Evolutionary conservation across 2,797 vertebrate genomes (phyloP), one percentile per base, ranked within the genome.

Genomic region (Macropus fuliginosus): DNA sequence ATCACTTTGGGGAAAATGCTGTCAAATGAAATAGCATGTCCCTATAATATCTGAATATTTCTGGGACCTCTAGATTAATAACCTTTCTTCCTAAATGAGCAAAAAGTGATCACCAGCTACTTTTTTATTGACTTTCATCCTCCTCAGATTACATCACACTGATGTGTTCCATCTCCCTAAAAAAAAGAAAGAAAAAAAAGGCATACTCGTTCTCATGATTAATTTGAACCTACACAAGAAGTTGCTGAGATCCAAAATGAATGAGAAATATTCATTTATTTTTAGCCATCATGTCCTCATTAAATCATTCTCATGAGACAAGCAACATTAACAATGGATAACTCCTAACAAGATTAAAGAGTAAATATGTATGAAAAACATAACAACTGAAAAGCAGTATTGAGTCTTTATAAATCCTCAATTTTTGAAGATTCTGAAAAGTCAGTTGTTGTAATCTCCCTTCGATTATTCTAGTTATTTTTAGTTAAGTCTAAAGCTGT

Each of bases 151-250:
- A 34, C 31, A 62, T 24, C 50, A 66, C 1, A 66, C 12, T 1
- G 5, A 21, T 57, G 29, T 21, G 52, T 3, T 66, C 57, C 21
- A 92, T 8, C n/a, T 31, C n/a, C 18, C 10, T n/a, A 34, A 18
- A 54, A 11, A 92, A 28, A 52, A 52, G 50, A 52, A 56, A n/a
- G 18, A 89, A 16, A 34, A 24, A 87, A 40, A 46, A 50, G 46
- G 6, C 34, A 9, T 14, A 31, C 18, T 54, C 18, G 4, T 34
- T 55, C 34, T 6, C 18, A 29, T 54, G 34, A n/a, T 50, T 56
- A 93, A 81, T 93, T 74, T 93, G 54, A 93, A 93, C 52, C 54
- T 34, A 55, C 54, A 81, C 81, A 93, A 27, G 3, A 74, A 81
- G 28, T 74, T 74, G 34, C 62, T 18, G 34, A 74, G 34, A n/a